Conservation (phyloP, 2,888 invertebrate genomes). For the Notodonta dromedarius region DNA sequence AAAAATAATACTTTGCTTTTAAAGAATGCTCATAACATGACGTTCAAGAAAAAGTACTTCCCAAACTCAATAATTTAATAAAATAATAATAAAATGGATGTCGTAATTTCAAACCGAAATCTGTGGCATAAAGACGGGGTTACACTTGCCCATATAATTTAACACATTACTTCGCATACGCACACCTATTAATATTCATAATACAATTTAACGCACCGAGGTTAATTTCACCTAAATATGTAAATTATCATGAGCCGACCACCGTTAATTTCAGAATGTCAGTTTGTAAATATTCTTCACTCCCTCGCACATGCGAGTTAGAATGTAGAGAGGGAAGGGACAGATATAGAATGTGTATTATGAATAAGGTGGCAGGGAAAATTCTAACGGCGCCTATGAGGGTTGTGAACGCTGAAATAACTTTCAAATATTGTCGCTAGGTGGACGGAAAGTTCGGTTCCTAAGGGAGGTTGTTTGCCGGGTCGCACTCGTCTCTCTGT, state of each 20-base stretch:
- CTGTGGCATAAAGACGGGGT: constrained; percentile 68
- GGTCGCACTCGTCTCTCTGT: constrained; percentile 74
- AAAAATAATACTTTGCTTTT: neutral
- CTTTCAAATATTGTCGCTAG: constrained; percentile 85
- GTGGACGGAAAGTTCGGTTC: constrained; percentile 82
- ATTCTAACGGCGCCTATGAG: constrained; percentile 85
- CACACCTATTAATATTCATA: constrained; percentile 82
- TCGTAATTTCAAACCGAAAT: constrained; percentile 49
- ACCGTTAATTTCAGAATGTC: constrained; percentile 82
- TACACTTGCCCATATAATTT: constrained; percentile 62
- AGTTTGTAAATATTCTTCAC: constrained; percentile 75
- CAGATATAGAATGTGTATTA: constrained; percentile 67
- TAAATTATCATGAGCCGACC: constrained; percentile 85
- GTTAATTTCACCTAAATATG: constrained; percentile 85
- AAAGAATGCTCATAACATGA: neutral
- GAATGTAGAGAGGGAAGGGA: constrained; percentile 51
- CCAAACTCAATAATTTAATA: too few relatives aligned
- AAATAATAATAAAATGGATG: neutral
- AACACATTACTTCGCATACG: constrained; percentile 63
- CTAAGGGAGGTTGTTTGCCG: constrained; percentile 77
- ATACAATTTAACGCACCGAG: constrained; percentile 83
- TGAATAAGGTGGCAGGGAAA: constrained; percentile 82
- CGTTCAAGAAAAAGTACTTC: too few relatives aligned
- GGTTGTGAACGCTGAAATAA: constrained; percentile 84
- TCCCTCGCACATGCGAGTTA: constrained; percentile 41